Base-by-base conservation (phyloP, 2,888 invertebrate species). In the Drosophila subsilvestris region DNA sequence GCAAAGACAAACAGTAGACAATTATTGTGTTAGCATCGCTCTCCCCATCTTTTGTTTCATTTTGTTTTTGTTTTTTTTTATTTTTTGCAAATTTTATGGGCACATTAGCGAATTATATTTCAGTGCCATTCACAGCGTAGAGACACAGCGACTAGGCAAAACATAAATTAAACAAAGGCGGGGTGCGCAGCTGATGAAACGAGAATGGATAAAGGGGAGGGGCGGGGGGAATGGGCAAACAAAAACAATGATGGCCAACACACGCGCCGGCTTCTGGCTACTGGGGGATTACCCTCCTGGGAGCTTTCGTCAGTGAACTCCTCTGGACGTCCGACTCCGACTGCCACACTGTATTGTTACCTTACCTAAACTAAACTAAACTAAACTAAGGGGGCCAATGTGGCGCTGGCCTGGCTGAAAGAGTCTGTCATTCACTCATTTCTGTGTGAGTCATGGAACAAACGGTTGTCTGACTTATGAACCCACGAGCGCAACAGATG, bases 71-170 rank as follows among this genome's bases (percentile, higher is more conserved):
- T 37, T 65, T 44, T 61, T 45, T 49, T 60, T 49, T 60, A 72
- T 56, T 73, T 74, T 72, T 50, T 42, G 54, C 58, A 57, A 53
- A 74, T 74, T 75, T 84, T 72, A 72, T 81, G 79, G 63, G 71
- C 63, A 79, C 73, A 81, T 79, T 81, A 84, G 81, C 59, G 71
- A 79, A 79, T 79, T 79, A 77, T 81, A 75, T 76, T 80, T 68
- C 56, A 63, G 65, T 75, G 54, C 61, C 71, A 53, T 71, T 76
- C 68, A 25, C 2, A 3, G 22, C 22, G 20, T 2, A 20, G 20
- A 20, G 20, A 20, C 20, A 22, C 22, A 55, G 51, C 57, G 72
- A 63, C 71, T 74, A 74, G 60, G 55, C 74, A 32, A 70, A 74
- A 74, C 69, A 83, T 71, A 75, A 81, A 75, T 74, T 71, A 79